phyloP scores from a whole-genome alignment of 1,140 invertebrate species.

The Archivesica marissinica region DNA sequence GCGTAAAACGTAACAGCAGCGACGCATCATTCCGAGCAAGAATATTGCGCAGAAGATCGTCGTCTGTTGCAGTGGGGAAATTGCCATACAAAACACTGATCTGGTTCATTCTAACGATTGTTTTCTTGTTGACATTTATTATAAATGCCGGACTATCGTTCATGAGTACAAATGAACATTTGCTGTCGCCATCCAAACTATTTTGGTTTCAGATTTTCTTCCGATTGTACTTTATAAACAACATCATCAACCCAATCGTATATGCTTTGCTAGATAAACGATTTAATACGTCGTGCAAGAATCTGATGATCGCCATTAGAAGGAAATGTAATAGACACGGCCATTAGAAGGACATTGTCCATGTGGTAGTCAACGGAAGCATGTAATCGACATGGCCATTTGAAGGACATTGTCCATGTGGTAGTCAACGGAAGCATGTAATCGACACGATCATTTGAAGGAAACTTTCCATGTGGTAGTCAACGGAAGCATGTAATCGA shows the following conservation, averaged over 20 bases:
- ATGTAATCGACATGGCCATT: no score
- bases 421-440: no score
- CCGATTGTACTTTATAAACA: constrained; percentile 63
- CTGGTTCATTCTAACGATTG: constrained; percentile 64
- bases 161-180: constrained; percentile 41
- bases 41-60: neutral
- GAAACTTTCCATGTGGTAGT: no score
- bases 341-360: no score
- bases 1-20: neutral
- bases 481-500: no score
- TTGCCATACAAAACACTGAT: constrained; percentile 60
- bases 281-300: constrained; percentile 44
- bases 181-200: constrained; percentile 9
- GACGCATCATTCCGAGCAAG: neutral
- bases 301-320: neutral
- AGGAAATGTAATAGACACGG: no score
- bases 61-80: neutral
- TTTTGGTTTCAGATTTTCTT: constrained; percentile 41
- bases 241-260: constrained; percentile 63
- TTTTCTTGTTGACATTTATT: constrained; percentile 49
- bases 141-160: constrained; percentile 33
- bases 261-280: constrained; percentile 62
- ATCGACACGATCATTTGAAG: no score
- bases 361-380: no score
- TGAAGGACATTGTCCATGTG: no score